Evolutionary conservation across 1,140 invertebrate species (phyloP).

Genomic region (Heliothis virescens): DNA sequence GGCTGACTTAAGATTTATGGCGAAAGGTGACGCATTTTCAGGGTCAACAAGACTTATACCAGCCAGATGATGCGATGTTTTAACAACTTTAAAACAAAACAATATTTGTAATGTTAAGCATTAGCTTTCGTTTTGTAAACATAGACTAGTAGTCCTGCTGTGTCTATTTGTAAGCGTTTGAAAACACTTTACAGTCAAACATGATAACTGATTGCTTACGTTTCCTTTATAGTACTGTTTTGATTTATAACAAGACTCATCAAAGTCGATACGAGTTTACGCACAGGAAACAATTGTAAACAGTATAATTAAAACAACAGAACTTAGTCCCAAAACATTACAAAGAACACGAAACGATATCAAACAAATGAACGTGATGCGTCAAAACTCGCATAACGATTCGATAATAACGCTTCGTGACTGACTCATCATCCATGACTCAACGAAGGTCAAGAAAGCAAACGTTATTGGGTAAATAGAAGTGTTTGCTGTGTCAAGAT

Average conservation of each 20-base stretch:
- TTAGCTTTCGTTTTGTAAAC: too few species aligned
- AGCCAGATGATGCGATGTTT: background rate
- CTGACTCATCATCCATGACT: constrained; percentile 40
- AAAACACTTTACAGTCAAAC: too few species aligned
- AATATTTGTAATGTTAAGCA: too few species aligned
- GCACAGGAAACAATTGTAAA: background rate
- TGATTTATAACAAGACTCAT: too few species aligned
- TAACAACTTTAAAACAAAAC: too few species aligned
- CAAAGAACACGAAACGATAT: constrained; percentile 27
- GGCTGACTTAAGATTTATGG: constrained; percentile 25
- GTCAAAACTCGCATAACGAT: constrained; percentile 38
- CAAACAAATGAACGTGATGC: constrained; percentile 19
- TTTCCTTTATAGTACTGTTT: too few species aligned
- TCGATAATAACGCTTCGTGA: constrained; percentile 27
- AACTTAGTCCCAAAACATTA: constrained; percentile 26
- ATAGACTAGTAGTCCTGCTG: too few species aligned
- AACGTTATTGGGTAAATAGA: constrained; percentile 37
- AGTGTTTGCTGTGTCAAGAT: constrained; percentile 28
- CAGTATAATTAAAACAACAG: constrained; percentile 3
- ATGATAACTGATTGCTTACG: too few species aligned
- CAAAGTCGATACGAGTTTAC: background rate
- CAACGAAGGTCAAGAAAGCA: constrained; percentile 35
- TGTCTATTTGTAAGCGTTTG: too few species aligned
- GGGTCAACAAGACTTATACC: background rate
- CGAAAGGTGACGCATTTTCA: background rate